A percentile compares a stretch with the other conserved stretches of the same genome.
Evolutionary conservation across 2,113 vertebrate species (phyloP).

Genomic region (Ptychochromis oligacanthus): DNA sequence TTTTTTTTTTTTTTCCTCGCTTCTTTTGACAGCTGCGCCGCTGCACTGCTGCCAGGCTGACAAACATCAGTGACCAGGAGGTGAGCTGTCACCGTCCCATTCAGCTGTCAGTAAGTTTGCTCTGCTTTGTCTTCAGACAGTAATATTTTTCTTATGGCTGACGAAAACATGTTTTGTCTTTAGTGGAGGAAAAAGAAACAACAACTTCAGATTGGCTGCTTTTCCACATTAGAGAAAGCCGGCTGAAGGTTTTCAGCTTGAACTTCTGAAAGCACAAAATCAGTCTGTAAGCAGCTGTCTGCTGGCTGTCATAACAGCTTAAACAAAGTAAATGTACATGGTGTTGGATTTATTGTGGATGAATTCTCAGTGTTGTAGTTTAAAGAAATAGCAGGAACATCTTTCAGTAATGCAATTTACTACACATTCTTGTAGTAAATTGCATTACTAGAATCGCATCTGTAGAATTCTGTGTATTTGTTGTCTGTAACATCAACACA

Average conservation of each 20-base stretch:
- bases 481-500: neutral
- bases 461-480: neutral
- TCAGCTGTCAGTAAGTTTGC: constrained; percentile 49
- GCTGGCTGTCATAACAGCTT: neutral
- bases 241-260: neutral
- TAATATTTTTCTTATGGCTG: neutral
- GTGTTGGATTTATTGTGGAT: neutral
- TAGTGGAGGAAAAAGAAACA: neutral
- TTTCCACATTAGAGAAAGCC: neutral
- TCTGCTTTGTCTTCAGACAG: neutral
- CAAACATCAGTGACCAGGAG: constrained; percentile 51
- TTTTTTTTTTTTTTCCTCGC: no score
- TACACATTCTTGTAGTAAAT: neutral
- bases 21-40: constrained; percentile 60
- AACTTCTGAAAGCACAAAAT: neutral
- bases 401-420: neutral
- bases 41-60: constrained; percentile 31
- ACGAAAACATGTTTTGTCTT: neutral
- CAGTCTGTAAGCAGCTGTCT: neutral
- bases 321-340: neutral
- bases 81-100: constrained; percentile 63
- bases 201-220: neutral
- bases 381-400: neutral
- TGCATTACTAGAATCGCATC: no score
- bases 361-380: neutral